Evolutionary conservation across 2,888 invertebrate genomes (phyloP), one percentile per base, ranked within the genome.

Genomic region (Eupithecia inturbata): DNA sequence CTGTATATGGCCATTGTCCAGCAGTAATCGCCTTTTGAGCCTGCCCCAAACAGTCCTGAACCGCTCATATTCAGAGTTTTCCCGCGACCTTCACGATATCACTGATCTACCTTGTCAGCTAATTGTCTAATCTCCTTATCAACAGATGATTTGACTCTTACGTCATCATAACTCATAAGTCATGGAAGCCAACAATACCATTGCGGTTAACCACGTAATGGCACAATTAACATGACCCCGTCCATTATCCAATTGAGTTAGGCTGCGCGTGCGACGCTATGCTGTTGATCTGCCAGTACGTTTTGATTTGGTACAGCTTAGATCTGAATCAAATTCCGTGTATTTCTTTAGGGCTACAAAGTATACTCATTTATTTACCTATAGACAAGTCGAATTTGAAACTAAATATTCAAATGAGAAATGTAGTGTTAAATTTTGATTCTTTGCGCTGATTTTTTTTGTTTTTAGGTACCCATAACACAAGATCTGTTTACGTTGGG

Each of bases 191-290:
- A 73, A 77, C 77, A 72, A 73, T 74, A 75, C 67, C 62, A 74
- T 79, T 77, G 69, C 72, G 62, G 67, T 73, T 82, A 80, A 79
- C 78, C 71, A 78, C 78, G 75, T 82, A 81, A 85, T 82, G 73
- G 73, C 76, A 73, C 79, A 84, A 86, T 84, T 85, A 84, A 79
- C 76, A 76, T 77, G 84, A 83, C 83, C 86, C 82, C 81, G 77
- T 72, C 74, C 76, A 83, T 87, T 82, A 83, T 85, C 80, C 84
- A 86, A 85, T 85, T 85, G 81, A 76, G 67, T 71, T 70, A 76
- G 69, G 19, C 28, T 71, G 82, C 82, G 85, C 83, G 79, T 77
- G 82, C 83, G 82, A 82, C 72, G 39, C 74, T 64, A 73, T 82
- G 80, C 39, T 16, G 39, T 74, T 69, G 69, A 76, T 78, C 62